Base-by-base conservation (phyloP, 1,140 invertebrate species). In the Metaphire vulgaris region DNA sequence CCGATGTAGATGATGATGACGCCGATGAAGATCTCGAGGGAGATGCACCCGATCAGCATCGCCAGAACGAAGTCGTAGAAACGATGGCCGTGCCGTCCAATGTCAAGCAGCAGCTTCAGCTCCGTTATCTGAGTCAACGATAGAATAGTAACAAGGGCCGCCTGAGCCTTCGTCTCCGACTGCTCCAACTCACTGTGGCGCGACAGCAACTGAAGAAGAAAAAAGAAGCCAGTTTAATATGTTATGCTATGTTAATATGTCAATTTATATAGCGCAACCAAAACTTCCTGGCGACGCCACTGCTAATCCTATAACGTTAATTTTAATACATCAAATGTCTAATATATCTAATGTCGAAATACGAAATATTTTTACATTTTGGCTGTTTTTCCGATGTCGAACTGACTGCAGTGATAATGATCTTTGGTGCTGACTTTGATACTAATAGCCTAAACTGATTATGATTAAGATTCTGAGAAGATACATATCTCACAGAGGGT, bases 41-140 rank as follows among this genome's bases (percentile, higher is more conserved):
- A 34, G 33, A 31, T 31, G n/a, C 70, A 72, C 2, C n/a, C 16
- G 70, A 72, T 72, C 33, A 32, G 70, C 33, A 32, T 72, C n/a
- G 29, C 30, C 21, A 33, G 30, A 33, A 33, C 21, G 29, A 32
- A 26, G 30, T n/a, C 33, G 33, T 33, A 32, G 29, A 26, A 32
- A 6, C 30, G n/a, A 32, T 72, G 33, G 26, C 29, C 33, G 2
- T 56, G 34, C n/a, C 74, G 33, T 15, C 74, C 74, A n/a, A 74
- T 74, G 65, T 74, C 74, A 29, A 74, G 31, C 14, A 74, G 29
- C 28, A 74, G 66, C 31, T 74, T 74, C 56, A 74, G 66, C 29
- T 74, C 74, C 26, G 74, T 74, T 65, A 74, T 74, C 64, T 74
- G 74, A 56, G 74, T 68, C 74, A 74, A 31, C 29, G 74, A 67